Percentiles rank a stretch among this genome's conserved stretches.
phyloP scores from a whole-genome alignment of 2,113 vertebrate species.

The Melozone crissalis region DNA sequence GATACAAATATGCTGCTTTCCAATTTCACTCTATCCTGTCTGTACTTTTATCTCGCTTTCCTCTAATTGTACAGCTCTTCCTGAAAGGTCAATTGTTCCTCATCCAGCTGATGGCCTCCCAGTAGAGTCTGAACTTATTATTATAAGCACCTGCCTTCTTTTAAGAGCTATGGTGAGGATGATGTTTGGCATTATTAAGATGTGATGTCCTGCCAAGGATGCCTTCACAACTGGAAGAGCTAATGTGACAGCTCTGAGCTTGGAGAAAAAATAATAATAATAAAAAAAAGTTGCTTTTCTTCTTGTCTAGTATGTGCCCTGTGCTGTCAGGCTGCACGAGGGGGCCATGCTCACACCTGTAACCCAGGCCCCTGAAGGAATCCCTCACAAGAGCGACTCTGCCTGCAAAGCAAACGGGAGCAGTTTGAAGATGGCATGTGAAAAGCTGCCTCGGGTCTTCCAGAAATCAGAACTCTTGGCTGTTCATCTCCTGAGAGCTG shows the following conservation, averaged over 20 bases:
- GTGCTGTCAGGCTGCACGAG: neutral
- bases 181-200: slow-evolving; percentile 33
- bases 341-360: neutral
- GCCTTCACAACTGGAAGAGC: neutral
- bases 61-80: neutral
- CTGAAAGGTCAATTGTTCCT: slow-evolving; percentile 25
- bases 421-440: neutral
- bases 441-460: neutral
- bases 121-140: neutral
- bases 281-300: neutral
- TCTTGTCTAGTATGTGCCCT: neutral
- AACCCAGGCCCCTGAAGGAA: neutral
- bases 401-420: neutral
- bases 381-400: neutral
- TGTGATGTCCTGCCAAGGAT: neutral
- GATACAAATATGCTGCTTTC: neutral
- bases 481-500: neutral
- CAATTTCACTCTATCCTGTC: neutral
- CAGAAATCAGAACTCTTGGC: slow-evolving; percentile 29
- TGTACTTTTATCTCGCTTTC: neutral
- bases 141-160: neutral
- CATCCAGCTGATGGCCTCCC: neutral
- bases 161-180: neutral
- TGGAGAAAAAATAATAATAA: neutral
- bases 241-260: slow-evolving; percentile 17